Evolutionary conservation across 2,113 vertebrate species (phyloP).

Genomic region (Corvus moneduloides): DNA sequence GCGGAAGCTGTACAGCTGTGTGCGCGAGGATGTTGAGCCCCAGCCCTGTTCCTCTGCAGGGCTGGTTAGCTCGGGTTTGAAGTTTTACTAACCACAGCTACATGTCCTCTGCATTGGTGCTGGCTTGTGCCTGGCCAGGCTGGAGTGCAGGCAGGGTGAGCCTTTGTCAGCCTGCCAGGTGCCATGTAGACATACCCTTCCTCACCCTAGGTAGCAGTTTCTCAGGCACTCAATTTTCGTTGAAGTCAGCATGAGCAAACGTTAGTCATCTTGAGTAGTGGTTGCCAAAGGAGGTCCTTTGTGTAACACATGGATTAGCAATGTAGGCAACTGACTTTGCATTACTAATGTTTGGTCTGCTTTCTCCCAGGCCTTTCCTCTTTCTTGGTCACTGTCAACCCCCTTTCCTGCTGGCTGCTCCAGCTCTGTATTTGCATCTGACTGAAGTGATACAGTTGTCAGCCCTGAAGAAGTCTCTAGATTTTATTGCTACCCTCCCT

Average conservation of each 20-base stretch:
- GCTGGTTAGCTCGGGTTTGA: not conserved
- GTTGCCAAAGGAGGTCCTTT: conserved; percentile 54
- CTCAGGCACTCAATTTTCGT: conserved; percentile 49
- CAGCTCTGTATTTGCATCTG: conserved; percentile 19
- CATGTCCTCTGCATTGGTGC: not conserved
- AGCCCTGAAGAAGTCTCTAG: conserved; percentile 1
- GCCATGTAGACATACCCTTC: conserved; percentile 32
- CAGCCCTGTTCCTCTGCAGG: not conserved
- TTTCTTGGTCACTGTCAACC: conserved; percentile 26
- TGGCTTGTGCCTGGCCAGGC: not conserved
- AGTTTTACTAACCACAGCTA: conserved; percentile 23
- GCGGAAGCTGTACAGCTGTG: conserved; percentile 31
- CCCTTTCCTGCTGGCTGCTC: not conserved
- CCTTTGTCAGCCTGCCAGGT: conserved; percentile 23
- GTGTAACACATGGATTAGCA: conserved; percentile 31
- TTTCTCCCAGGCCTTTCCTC: conserved; percentile 26
- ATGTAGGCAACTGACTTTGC: conserved; percentile 24
- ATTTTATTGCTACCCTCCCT: not conserved
- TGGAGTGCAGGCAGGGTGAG: conserved; percentile 15
- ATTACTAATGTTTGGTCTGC: conserved; percentile 32
- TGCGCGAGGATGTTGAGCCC: not conserved
- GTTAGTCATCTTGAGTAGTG: conserved; percentile 36
- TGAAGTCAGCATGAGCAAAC: conserved; percentile 51
- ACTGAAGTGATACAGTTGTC: conserved; percentile 16
- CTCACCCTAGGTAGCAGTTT: conserved; percentile 40